These are phyloP conservation scores for Xiphorhynchus erythropygius DNA, from an alignment of 2,797 vertebrate species.

Conservation along the genomic window DNA sequence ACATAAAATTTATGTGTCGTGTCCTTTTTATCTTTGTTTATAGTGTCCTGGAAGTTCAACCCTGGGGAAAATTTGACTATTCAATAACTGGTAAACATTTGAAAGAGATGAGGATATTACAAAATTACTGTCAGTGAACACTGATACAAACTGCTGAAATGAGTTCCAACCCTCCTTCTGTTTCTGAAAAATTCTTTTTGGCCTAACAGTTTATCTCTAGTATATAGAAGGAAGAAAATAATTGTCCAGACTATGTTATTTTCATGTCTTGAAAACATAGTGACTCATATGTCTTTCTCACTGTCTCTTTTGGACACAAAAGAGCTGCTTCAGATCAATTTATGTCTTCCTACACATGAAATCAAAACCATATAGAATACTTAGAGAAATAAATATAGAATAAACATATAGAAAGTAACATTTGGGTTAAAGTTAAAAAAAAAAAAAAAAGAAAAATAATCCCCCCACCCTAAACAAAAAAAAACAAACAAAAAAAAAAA, in stretches of 20 bases:
- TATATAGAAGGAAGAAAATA: background rate
- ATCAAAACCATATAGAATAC: background rate
- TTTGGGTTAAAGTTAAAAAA: background rate
- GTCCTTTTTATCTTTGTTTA: background rate
- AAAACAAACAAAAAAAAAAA: background rate
- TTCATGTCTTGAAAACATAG: background rate
- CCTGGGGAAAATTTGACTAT: background rate
- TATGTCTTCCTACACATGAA: background rate
- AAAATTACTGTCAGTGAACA: background rate
- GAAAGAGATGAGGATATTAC: background rate
- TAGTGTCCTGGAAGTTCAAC: background rate
- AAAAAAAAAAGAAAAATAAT: too few relatives aligned
- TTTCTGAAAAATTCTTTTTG: background rate
- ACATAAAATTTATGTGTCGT: background rate
- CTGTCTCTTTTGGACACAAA: background rate
- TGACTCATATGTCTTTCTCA: background rate
- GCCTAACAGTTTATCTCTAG: background rate
- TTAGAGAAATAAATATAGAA: background rate
- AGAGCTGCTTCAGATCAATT: background rate
- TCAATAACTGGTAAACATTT: background rate
- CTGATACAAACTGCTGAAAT: background rate
- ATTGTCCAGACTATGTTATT: background rate
- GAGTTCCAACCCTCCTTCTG: background rate
- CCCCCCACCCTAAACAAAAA: too few relatives aligned
- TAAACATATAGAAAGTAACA: background rate